Evolutionary conservation across 2,888 invertebrate species (phyloP), one percentile per base, ranked within the genome.

Genomic region (Coleophora flavipennella): DNA sequence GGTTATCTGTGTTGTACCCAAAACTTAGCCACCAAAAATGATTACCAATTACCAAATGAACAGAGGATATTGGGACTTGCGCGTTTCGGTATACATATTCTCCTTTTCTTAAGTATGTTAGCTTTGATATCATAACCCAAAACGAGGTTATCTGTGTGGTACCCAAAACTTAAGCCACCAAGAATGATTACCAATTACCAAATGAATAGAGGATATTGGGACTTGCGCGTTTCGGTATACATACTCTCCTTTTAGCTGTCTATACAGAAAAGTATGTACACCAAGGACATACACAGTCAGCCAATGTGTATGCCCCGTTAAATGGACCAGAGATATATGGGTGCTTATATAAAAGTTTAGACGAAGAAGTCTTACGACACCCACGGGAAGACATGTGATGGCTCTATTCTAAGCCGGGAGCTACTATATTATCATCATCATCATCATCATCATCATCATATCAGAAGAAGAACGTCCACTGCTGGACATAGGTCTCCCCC

Each of bases 251-350:
- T n/a, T 28, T 8, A 39, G 32, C 38, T 41, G 9, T 14, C 12
- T 33, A 32, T 26, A 14, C 25, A 44, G 44, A 51, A 61, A 52
- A 52, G 46, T 51, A 46, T 45, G 42, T 48, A 57, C 54, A 57
- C 55, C 54, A 48, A 35, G 52, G 52, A 47, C 53, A 45, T 26
- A 40, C 44, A 46, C 40, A 41, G 35, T 46, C 49, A 55, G 53
- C 53, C 45, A 46, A 39, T 46, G 46, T 40, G 43, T 44, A 36
- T 40, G 51, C 52, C 47, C 42, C 6, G 20, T 20, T 20, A n/a
- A n/a, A n/a, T n/a, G n/a, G n/a, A n/a, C n/a, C n/a, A n/a, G n/a
- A n/a, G n/a, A n/a, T n/a, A n/a, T n/a, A n/a, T n/a, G n/a, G n/a
- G n/a, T n/a, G n/a, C n/a, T n/a, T n/a, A n/a, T n/a, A n/a, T n/a